A percentile compares a stretch with the other conserved stretches of the same genome.
Evolutionary conservation across 1,140 invertebrate species (phyloP).

Genomic region (Drosophila cardini): DNA sequence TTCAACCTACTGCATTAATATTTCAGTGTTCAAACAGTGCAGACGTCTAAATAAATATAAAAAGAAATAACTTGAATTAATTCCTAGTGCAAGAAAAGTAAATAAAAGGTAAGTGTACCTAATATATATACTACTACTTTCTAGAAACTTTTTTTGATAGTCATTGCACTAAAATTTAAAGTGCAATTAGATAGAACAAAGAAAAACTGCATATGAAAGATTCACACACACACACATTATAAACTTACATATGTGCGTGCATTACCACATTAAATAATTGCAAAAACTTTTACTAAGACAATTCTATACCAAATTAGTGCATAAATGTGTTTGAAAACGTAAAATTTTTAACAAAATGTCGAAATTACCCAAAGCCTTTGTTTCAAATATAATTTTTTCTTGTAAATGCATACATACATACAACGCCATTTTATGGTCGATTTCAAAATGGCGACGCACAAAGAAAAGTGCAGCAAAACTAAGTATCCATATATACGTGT

Average conservation of each 20-base stretch:
- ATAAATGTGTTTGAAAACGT: neutral
- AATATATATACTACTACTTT: neutral
- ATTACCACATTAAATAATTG: neutral
- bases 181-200: neutral
- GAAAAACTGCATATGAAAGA: neutral
- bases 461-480: constrained; percentile 25
- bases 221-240: neutral
- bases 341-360: neutral
- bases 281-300: neutral
- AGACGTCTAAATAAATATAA: constrained; percentile 11
- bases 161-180: neutral
- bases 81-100: constrained; percentile 7
- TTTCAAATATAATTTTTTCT: neutral
- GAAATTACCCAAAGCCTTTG: neutral
- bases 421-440: constrained; percentile 27
- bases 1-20: neutral
- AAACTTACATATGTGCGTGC: neutral
- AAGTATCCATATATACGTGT: neutral
- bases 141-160: neutral
- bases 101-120: constrained; percentile 34
- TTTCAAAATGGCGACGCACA: constrained; percentile 38
- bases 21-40: constrained; percentile 30
- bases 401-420: neutral
- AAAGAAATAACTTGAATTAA: constrained; percentile 12
- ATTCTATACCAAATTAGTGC: neutral